Conservation (phyloP, 2,797 vertebrate species). For the Pantherophis vulpinus region DNA sequence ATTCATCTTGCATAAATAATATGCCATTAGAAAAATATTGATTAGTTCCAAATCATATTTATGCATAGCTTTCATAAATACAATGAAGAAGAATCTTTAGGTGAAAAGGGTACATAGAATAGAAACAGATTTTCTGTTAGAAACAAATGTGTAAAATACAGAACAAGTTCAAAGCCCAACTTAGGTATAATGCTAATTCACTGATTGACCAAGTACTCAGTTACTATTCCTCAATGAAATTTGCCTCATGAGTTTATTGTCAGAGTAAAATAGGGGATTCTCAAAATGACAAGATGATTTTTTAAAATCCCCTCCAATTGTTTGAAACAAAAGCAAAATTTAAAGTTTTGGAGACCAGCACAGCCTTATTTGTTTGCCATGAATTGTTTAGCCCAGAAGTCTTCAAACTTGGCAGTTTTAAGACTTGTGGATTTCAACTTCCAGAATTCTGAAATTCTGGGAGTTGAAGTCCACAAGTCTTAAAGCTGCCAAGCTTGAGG, state of each 20-base stretch:
- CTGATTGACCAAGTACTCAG: not conserved
- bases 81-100: not conserved
- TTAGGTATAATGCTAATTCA: not conserved
- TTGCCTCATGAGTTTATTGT: not conserved
- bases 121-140: not conserved
- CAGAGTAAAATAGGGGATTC: not conserved
- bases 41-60: not conserved
- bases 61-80: not conserved
- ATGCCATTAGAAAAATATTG: slow-evolving; percentile 5
- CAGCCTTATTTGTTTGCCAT: not conserved
- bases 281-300: not conserved
- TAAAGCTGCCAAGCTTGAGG: no score
- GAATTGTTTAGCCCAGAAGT: not conserved
- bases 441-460: no score
- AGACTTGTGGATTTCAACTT: no score
- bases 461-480: no score
- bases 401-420: no score
- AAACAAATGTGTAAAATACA: not conserved
- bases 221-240: not conserved
- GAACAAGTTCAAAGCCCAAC: not conserved
- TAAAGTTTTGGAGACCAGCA: not conserved
- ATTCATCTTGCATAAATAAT: not conserved
- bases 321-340: not conserved
- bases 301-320: not conserved
- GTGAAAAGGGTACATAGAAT: not conserved